phyloP scores from a whole-genome alignment of 2,888 invertebrate genomes.

The Nomada flava region DNA sequence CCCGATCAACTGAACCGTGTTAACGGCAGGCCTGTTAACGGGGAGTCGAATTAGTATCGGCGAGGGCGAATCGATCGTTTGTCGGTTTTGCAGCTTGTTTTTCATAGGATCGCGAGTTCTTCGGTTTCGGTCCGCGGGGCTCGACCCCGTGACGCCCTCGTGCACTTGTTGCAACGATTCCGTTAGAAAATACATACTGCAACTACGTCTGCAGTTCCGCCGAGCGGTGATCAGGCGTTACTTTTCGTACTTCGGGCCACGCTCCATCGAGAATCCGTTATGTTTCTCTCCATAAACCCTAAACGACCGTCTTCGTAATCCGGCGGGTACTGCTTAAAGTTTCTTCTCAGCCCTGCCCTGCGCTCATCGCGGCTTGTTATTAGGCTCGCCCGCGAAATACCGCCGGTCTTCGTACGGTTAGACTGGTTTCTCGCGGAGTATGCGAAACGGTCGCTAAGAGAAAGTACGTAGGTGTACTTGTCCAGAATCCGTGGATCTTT shows the following conservation, averaged over 20 bases:
- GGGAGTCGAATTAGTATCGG: conserved; percentile 60
- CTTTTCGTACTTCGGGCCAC: conserved; percentile 45
- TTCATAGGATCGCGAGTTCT: background rate
- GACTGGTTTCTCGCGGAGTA: conserved; percentile 43
- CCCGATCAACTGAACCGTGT: conserved; percentile 55
- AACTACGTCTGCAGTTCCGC: conserved; percentile 24
- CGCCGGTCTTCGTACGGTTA: conserved; percentile 27
- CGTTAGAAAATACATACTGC: conserved; percentile 43
- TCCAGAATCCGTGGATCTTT: conserved; percentile 55
- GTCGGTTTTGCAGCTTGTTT: background rate
- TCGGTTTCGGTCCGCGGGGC: background rate
- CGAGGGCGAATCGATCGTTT: conserved; percentile 53
- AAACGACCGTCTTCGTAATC: conserved; percentile 61
- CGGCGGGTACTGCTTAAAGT: conserved; percentile 30
- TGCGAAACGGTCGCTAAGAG: conserved; percentile 56
- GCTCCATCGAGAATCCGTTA: conserved; percentile 64
- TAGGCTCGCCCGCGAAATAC: conserved; percentile 35
- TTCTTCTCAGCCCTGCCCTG: conserved; percentile 26
- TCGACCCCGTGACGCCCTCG: conserved; percentile 21
- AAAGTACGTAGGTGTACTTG: conserved; percentile 60
- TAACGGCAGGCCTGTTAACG: conserved; percentile 62
- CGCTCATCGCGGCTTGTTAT: conserved; percentile 47
- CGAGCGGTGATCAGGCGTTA: conserved; percentile 14
- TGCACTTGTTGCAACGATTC: conserved; percentile 34
- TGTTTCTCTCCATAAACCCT: conserved; percentile 63